Evolutionary conservation across 2,113 vertebrate species (phyloP).

Genomic region (Epinephelus lanceolatus): DNA sequence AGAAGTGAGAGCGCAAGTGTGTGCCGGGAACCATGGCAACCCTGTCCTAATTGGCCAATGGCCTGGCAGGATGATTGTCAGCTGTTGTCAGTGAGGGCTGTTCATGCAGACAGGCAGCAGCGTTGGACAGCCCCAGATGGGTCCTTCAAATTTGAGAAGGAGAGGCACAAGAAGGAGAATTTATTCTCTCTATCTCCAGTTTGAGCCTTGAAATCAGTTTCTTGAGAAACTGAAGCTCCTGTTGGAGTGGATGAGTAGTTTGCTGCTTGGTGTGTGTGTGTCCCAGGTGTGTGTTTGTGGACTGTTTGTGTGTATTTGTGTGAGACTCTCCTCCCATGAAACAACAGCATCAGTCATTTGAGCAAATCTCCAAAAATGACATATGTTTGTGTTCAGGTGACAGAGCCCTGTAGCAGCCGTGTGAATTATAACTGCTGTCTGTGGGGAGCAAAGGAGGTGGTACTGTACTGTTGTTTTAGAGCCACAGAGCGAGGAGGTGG

Average conservation of each 20-base stretch:
- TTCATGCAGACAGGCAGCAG: constrained; percentile 58
- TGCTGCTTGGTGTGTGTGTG: not conserved
- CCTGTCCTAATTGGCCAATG: constrained; percentile 75
- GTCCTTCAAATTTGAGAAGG: constrained; percentile 46
- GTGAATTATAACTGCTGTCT: not conserved
- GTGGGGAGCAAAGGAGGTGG: not conserved
- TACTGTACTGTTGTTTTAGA: not conserved
- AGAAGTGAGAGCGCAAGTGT: constrained; percentile 70
- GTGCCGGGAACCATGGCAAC: constrained; percentile 77
- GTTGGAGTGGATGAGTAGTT: not conserved
- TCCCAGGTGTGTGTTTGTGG: not conserved
- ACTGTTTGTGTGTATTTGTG: not conserved
- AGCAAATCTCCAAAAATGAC: not conserved
- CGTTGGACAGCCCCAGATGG: constrained; percentile 66
- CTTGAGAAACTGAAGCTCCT: not conserved
- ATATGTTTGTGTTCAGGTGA: not conserved
- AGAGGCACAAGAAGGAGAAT: constrained; percentile 4
- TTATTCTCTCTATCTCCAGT: constrained; percentile 20
- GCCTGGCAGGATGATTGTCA: constrained; percentile 77
- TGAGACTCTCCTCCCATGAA: not conserved
- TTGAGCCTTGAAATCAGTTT: constrained; percentile 26
- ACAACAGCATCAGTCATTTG: not conserved
- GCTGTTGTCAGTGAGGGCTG: constrained; percentile 72
- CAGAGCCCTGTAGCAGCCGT: not conserved
- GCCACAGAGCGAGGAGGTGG: not conserved